Percentiles rank a stretch among this genome's conserved stretches.
phyloP scores from a whole-genome alignment of 2,113 vertebrate genomes.

The Alectura lathami region DNA sequence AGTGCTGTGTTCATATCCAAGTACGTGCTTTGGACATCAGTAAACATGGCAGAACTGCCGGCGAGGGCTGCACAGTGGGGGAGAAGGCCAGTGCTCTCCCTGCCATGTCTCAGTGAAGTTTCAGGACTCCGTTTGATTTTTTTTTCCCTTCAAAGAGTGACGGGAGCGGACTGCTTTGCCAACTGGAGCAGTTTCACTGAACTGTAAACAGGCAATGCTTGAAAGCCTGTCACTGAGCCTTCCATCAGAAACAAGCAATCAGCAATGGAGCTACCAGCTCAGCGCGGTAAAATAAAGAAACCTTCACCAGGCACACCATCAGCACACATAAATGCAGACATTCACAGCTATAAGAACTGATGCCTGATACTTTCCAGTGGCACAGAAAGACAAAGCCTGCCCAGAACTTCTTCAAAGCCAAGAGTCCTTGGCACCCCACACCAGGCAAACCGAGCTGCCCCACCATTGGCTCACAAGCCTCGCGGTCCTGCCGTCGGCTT shows the following conservation, averaged over 20 bases:
- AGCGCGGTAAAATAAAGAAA: background rate
- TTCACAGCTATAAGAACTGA: background rate
- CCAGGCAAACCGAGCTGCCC: too few species aligned
- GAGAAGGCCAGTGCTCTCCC: background rate
- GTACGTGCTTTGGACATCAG: background rate
- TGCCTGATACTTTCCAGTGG: background rate
- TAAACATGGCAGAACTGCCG: background rate
- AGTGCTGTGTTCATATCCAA: background rate
- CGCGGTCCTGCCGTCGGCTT: background rate
- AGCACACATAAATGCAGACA: background rate
- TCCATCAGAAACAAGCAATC: background rate
- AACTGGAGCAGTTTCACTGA: background rate
- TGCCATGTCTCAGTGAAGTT: background rate
- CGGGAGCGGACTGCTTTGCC: background rate
- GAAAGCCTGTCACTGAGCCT: background rate
- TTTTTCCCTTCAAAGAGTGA: background rate
- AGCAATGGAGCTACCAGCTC: background rate
- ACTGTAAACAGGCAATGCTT: background rate
- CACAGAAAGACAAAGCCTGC: background rate
- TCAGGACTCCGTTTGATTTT: background rate
- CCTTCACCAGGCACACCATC: background rate
- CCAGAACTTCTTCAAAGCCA: rapidly evolving
- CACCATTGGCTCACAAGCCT: too few species aligned
- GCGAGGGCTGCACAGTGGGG: background rate
- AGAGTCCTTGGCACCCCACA: rapidly evolving